These are phyloP conservation scores for Leptodactylus fallax DNA, from an alignment of 2,797 vertebrate genomes.

Conservation along the genomic window DNA sequence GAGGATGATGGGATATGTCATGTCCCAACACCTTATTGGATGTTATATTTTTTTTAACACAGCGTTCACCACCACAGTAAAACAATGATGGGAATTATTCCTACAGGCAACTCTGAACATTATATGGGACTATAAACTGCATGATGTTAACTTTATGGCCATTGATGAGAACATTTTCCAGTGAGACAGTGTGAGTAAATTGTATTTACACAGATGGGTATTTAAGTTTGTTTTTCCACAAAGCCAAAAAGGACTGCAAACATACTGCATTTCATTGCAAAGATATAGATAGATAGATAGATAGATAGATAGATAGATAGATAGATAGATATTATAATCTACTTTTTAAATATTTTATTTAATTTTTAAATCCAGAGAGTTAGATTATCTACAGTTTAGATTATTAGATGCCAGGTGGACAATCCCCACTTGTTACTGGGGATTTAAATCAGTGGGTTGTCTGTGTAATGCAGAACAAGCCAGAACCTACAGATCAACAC, in stretches of 20 bases:
- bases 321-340: too few relatives aligned
- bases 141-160: conserved; percentile 14
- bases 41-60: background rate
- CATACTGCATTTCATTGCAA: background rate
- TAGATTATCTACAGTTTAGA: too few relatives aligned
- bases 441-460: too few relatives aligned
- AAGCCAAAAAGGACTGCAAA: background rate
- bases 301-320: too few relatives aligned
- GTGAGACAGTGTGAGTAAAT: background rate
- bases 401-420: too few relatives aligned
- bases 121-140: background rate
- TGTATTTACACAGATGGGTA: background rate
- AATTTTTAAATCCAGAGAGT: too few relatives aligned
- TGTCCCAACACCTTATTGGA: background rate
- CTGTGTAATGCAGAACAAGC: too few relatives aligned
- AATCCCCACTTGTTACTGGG: too few relatives aligned
- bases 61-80: background rate
- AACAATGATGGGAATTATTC: background rate
- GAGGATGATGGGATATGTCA: background rate
- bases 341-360: too few relatives aligned
- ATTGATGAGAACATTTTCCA: background rate
- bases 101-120: background rate
- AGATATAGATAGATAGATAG: too few relatives aligned
- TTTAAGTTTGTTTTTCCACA: conserved; percentile 4
- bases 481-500: too few relatives aligned